Base-by-base conservation (phyloP, 2,888 invertebrate genomes). In the Yponomeuta sedellus region DNA sequence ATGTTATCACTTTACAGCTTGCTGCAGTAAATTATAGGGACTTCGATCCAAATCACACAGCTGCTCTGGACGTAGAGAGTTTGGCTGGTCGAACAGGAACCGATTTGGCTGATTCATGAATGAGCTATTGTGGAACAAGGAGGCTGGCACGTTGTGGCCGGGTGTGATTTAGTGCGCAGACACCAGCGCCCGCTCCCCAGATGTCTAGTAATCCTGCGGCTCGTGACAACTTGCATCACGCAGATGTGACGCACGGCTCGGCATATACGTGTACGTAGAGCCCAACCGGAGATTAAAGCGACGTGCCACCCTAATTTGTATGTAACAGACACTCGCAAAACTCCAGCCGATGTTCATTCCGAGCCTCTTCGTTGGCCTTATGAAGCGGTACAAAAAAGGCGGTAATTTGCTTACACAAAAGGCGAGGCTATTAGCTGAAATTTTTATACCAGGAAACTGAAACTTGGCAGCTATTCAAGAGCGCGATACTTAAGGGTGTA, bases 381-480 rank as follows among this genome's bases (percentile, higher is more conserved):
- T 16, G 16, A 12, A 52, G 44, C 16, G 44, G 44, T 16, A 52
- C 44, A 19, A 19, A 34, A 56, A 28, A 34, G 25, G 64, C 57
- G 57, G 57, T 64, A 64, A 64, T 56, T 64, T 64, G 56, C 28
- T 19, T 16, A 22, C 57, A 64, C 57, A 64, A 64, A 64, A 56
- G 64, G 57, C 28, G 10, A 22, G 64, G 28, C 57, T 28, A 57
- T 64, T 64, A 28, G 64, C 39, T 44, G 52, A 16, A 25, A 10
- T 64, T 64, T 64, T 57, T 64, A 12, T n/a, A 40, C 20, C 16
- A 64, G 64, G 25, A 22, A 64, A 64, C 44, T 34, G n/a, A 44
- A 66, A 66, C 62, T 70, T 67, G 68, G 68, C 67, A 68, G 39
- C 59, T 44, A 66, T 64, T 68, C 68, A 68, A 66, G 16, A 28